A percentile compares a stretch with the other conserved stretches of the same genome.
These are phyloP conservation scores for Periplaneta americana DNA, from an alignment of 1,140 invertebrate genomes.

Conservation along the genomic window DNA sequence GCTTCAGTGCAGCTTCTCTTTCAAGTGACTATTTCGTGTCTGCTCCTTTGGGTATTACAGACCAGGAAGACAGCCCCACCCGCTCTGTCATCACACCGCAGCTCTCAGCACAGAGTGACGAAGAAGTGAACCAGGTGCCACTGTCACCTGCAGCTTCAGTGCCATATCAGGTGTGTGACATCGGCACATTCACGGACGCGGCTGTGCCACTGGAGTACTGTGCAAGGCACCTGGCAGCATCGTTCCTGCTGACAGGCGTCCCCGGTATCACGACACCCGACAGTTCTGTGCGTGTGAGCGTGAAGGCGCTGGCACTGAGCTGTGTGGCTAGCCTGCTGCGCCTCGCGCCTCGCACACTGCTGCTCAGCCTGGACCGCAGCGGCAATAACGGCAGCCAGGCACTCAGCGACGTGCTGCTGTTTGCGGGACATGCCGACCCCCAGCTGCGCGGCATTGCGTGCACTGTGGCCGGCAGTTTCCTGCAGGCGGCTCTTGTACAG, in stretches of 20 bases:
- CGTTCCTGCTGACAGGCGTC: constrained; percentile 67
- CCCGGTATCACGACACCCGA: constrained; percentile 56
- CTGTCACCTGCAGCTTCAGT: not conserved
- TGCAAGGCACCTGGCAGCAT: constrained; percentile 62
- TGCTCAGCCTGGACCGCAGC: constrained; percentile 51
- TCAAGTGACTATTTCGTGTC: too few relatives aligned
- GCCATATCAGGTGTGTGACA: constrained; percentile 34
- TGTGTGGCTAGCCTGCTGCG: constrained; percentile 64
- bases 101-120: constrained; percentile 14
- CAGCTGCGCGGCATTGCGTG: constrained; percentile 72
- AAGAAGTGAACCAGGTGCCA: not conserved
- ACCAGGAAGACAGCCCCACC: too few relatives aligned
- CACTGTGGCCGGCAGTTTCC: constrained; percentile 58
- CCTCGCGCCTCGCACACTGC: constrained; percentile 64
- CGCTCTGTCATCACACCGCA: not conserved
- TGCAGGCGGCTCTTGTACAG: constrained; percentile 54
- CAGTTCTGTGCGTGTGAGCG: constrained; percentile 68
- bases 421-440: constrained; percentile 69
- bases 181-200: constrained; percentile 59
- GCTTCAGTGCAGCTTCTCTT: too few relatives aligned
- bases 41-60: too few relatives aligned
- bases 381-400: constrained; percentile 23
- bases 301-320: constrained; percentile 73
- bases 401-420: constrained; percentile 64
- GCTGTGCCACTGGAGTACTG: constrained; percentile 68